Conservation (phyloP, 2,888 invertebrate genomes). For the Thumatha senex region DNA sequence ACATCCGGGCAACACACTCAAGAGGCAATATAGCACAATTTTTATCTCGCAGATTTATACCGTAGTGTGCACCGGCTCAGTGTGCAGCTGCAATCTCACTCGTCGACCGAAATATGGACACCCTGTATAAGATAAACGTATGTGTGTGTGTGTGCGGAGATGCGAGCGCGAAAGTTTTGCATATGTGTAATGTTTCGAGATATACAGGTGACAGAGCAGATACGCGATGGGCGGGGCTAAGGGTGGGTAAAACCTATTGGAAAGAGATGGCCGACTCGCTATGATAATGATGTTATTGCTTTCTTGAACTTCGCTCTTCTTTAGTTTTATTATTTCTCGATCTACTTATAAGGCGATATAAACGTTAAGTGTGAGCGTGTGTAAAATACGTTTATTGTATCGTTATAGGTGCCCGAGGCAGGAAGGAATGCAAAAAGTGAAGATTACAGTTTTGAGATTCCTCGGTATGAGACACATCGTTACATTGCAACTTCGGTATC, state of each 20-base stretch:
- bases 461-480: slow-evolving; percentile 53
- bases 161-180: slow-evolving; percentile 80
- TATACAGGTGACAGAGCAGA: slow-evolving; percentile 82
- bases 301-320: slow-evolving; percentile 80
- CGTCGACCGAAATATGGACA: slow-evolving; percentile 33
- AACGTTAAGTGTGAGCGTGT: slow-evolving; percentile 79
- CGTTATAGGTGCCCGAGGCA: slow-evolving; percentile 62
- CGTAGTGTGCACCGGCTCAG: slow-evolving; percentile 42
- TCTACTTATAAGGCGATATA: slow-evolving; percentile 83
- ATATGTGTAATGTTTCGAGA: slow-evolving; percentile 84
- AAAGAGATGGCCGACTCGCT: slow-evolving; percentile 81
- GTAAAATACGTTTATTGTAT: slow-evolving; percentile 81
- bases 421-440: slow-evolving; percentile 74
- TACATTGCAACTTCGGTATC: slow-evolving; percentile 36
- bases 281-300: slow-evolving; percentile 84
- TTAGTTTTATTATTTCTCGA: slow-evolving; percentile 82
- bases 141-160: slow-evolving; percentile 56
- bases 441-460: slow-evolving; percentile 75
- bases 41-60: slow-evolving; percentile 82
- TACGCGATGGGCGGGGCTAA: slow-evolving; percentile 78
- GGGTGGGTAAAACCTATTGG: slow-evolving; percentile 79
- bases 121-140: slow-evolving; percentile 33
- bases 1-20: slow-evolving; percentile 55
- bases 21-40: slow-evolving; percentile 75
- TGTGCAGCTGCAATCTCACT: slow-evolving; percentile 41